Conservation (phyloP, 1,140 invertebrate genomes). For the Drosophila miranda region DNA sequence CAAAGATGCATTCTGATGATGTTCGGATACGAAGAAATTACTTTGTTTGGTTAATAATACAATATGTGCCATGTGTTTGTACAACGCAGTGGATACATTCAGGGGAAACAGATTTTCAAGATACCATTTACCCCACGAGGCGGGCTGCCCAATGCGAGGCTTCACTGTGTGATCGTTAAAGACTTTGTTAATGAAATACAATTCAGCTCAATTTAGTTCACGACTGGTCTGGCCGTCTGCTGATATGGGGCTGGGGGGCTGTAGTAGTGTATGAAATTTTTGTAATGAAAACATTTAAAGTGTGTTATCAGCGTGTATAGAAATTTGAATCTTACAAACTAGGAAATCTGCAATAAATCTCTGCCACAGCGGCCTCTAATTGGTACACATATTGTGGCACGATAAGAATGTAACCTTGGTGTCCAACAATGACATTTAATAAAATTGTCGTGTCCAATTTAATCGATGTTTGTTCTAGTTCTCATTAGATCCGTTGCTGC, state of each 20-base stretch:
- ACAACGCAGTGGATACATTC: conserved; percentile 6
- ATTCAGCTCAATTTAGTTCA: conserved; percentile 15
- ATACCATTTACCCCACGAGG: background rate
- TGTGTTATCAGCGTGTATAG: conserved; percentile 8
- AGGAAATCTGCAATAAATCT: conserved; percentile 22
- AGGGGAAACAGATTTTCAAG: background rate
- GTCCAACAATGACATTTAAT: conserved; percentile 46
- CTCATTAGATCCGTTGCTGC: conserved; percentile 18
- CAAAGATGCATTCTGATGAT: background rate
- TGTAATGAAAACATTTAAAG: no score
- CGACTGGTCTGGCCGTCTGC: background rate
- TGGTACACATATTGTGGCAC: conserved; percentile 8
- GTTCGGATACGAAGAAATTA: conserved; percentile 6
- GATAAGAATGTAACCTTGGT: conserved; percentile 51
- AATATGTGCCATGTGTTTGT: conserved; percentile 1
- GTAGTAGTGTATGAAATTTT: conserved; percentile 15
- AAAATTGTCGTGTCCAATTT: conserved; percentile 38
- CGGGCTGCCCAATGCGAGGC: background rate
- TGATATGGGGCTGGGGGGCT: background rate
- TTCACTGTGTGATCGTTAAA: conserved; percentile 10
- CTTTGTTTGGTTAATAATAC: conserved; percentile 16
- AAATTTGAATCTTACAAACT: conserved; percentile 22
- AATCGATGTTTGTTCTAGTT: conserved; percentile 31
- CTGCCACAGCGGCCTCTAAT: conserved; percentile 17
- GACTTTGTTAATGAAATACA: conserved; percentile 24